Conservation (phyloP, 2,113 vertebrate species). For the Eulemur macaco region DNA sequence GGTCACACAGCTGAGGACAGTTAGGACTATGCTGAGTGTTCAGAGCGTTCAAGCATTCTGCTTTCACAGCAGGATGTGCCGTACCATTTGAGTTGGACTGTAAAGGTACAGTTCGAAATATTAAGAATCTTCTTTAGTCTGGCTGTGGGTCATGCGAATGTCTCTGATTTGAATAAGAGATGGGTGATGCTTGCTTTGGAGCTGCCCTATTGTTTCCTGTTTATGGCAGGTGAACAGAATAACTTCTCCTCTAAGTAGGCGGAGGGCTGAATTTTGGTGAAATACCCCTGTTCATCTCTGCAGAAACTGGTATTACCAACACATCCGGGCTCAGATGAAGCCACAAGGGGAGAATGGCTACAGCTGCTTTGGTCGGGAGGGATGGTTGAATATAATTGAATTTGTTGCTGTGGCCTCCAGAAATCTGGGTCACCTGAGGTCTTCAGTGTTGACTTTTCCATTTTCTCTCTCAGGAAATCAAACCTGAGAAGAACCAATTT, state of each 20-base stretch:
- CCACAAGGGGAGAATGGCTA: not conserved
- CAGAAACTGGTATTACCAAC: not conserved
- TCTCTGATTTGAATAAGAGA: not conserved
- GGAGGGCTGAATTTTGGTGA: not conserved
- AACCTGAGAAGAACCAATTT: slow-evolving; percentile 48
- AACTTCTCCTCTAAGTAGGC: not conserved
- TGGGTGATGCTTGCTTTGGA: not conserved
- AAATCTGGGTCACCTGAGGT: slow-evolving; percentile 4
- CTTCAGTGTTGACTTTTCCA: slow-evolving; percentile 49
- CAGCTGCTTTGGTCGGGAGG: not conserved
- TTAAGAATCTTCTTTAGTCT: slow-evolving; percentile 22
- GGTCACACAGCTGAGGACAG: not conserved
- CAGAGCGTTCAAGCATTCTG: not conserved
- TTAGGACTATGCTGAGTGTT: not conserved
- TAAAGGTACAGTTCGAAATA: not conserved
- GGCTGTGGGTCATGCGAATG: not conserved
- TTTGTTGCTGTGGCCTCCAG: slow-evolving; percentile 15
- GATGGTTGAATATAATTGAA: not conserved
- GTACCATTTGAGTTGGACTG: not conserved
- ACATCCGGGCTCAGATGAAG: not conserved
- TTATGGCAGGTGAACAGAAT: not conserved
- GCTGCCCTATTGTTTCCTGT: not conserved
- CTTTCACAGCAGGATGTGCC: not conserved
- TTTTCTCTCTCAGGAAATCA: slow-evolving; percentile 54
- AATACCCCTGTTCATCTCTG: not conserved